Base-by-base conservation (phyloP, 2,888 invertebrate genomes). In the Parnassius mnemosyne region DNA sequence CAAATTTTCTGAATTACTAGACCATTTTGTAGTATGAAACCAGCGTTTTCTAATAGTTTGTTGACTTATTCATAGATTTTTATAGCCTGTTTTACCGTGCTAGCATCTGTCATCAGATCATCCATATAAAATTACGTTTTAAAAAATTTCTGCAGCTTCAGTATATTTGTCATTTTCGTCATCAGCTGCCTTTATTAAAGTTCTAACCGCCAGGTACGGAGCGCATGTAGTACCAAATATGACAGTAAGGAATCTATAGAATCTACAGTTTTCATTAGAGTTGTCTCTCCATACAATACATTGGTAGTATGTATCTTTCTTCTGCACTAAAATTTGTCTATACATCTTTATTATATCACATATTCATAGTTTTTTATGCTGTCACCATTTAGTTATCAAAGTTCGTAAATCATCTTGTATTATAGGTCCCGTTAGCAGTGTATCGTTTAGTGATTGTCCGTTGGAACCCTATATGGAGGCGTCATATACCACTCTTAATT, bases 261-360 rank as follows among this genome's bases (percentile, higher is more conserved):
- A n/a, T n/a, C n/a, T n/a, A n/a, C n/a, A n/a, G n/a, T 41, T 51
- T 25, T 51, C 47, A 12, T 52, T 41, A 42, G 53, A 10, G 12
- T 64, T 42, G 9, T 64, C 57, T 51, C 68, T 50, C 69, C 68
- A 71, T 55, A n/a, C n/a, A n/a, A n/a, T n/a, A n/a, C n/a, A n/a
- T n/a, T n/a, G n/a, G n/a, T n/a, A n/a, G n/a, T n/a, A n/a, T 9
- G 57, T 16, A 9, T 69, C 58, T 53, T 55, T 10, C 2, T 9
- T 10, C 3, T 16, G 3, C n/a, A 51, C 50, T 20, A 20, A 60
- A 0, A 72, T 60, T 51, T 66, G 66, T 0, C 69, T 57, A 53
- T 74, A 78, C 74, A 79, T 78, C 65, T 77, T 72, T 1, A 67
- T 61, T 9, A 74, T 67, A 53, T 70, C 69, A 9, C 66, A 68